Evolutionary conservation across 2,888 invertebrate genomes (phyloP).

Genomic region (Auanema freiburgensis): DNA sequence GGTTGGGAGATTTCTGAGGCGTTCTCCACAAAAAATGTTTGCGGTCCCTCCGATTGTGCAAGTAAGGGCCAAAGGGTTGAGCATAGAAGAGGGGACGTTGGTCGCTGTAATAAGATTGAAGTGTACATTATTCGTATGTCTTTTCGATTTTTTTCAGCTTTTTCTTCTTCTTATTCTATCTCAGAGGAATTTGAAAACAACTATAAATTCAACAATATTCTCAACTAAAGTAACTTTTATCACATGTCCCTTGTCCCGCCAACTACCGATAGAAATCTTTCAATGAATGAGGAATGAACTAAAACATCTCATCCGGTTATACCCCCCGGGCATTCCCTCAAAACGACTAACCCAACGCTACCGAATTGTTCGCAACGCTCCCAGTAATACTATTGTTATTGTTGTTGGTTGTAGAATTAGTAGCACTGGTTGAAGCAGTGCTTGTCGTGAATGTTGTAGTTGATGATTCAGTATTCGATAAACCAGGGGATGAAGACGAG

Average conservation of each 20-base stretch:
- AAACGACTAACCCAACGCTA: conserved; percentile 43
- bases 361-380: conserved; percentile 27
- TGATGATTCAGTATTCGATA: conserved; percentile 12
- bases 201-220: conserved; percentile 2
- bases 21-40: conserved; percentile 43
- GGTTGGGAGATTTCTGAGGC: conserved; percentile 35
- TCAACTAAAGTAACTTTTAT: neutral
- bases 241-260: neutral
- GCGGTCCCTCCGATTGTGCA: conserved; percentile 42
- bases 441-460: conserved; percentile 4
- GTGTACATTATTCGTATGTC: no score
- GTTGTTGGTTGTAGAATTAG: conserved; percentile 12
- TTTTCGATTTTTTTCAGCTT: no score
- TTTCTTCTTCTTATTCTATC: no score
- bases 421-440: conserved; percentile 15
- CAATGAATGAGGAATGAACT: neutral
- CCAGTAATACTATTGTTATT: neutral
- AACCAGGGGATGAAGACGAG: conserved; percentile 37
- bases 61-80: conserved; percentile 30
- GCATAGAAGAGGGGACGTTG: conserved; percentile 27
- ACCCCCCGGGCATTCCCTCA: conserved; percentile 13
- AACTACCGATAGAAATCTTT: neutral
- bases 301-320: conserved; percentile 5
- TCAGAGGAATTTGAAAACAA: neutral
- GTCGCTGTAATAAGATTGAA: conserved; percentile 20